These are phyloP conservation scores for Drosophila persimilis DNA, from an alignment of 1,140 invertebrate genomes.

Conservation along the genomic window DNA sequence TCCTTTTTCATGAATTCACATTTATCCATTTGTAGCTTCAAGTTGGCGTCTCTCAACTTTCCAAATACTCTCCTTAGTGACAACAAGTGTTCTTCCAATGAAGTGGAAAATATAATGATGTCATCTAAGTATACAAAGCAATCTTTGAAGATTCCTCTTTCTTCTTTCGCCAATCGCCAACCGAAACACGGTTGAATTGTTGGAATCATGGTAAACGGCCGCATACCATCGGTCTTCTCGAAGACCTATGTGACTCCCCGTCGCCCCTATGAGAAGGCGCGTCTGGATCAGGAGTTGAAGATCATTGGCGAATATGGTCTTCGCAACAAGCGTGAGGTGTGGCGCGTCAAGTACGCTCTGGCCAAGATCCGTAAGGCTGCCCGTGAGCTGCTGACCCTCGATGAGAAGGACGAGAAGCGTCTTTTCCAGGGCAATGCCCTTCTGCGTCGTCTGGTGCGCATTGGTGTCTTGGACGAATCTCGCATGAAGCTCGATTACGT, in stretches of 20 bases:
- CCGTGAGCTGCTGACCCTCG: constrained; percentile 97
- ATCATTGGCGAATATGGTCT: constrained; percentile 99
- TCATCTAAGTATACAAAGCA: too few species aligned
- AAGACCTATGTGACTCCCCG: constrained; percentile 99
- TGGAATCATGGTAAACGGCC: constrained; percentile 92
- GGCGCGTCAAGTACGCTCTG: constrained; percentile 98
- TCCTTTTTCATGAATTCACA: too few species aligned
- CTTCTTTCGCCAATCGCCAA: too few species aligned
- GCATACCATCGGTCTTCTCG: constrained; percentile 96
- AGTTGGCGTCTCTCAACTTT: too few species aligned
- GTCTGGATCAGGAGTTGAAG: constrained; percentile 99
- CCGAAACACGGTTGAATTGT: constrained; percentile 54
- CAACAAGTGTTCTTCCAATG: too few species aligned
- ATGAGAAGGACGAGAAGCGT: constrained; percentile 98
- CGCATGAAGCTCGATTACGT: constrained; percentile 99
- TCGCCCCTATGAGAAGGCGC: constrained; percentile 99
- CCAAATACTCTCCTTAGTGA: too few species aligned
- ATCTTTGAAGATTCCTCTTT: too few species aligned
- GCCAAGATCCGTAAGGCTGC: constrained; percentile 99
- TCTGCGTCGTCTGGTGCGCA: constrained; percentile 97
- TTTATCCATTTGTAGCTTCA: too few species aligned
- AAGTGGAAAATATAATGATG: too few species aligned
- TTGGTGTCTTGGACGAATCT: constrained; percentile 98
- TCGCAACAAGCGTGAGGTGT: constrained; percentile 99
- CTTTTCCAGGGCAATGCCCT: constrained; percentile 99